Evolutionary conservation across 2,888 invertebrate species (phyloP), one percentile per base, ranked within the genome.

Genomic region (Schizaphis graminum): DNA sequence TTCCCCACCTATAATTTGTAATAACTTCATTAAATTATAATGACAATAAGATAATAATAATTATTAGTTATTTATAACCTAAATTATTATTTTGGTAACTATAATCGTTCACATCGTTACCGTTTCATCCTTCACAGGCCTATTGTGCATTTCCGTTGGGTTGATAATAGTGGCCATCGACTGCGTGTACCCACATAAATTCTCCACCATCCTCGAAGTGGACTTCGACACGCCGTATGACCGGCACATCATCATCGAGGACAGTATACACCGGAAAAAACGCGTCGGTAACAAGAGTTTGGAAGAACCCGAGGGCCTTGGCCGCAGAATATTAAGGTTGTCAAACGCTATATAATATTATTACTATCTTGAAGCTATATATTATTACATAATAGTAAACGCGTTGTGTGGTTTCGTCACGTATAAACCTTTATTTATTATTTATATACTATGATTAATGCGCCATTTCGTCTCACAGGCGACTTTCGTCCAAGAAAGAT

Each of bases 161-260:
- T 96, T 98, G 41, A 96, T 98, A 92, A 98, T 99, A 95, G 97
- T 98, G 21, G 97, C 98, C 26, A 96, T 99, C 95, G 98, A 98
- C 96, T 96, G 98, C 95, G 97, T 98, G 95, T 98, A 98, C 96
- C 98, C 98, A 11, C 98, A 99, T 96, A 97, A 97, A 95, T 99
- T 99, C 96, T 98, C 98, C 87, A 99, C 98, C 0, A 96, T 96
- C 90, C 96, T 98, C 94, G 98, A 98, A 96, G 98, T 99, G 88
- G 98, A 99, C 96, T 99, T 98, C 96, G 99, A 98, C 96, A 99
- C 99, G 35, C 99, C 99, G 0, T 99, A 98, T 95, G 98, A 98
- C 96, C 96, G 98, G 89, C 98, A 98, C 96, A 98, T 98, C 94
- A 98, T 98, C 94, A 97, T 98, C 95, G 98, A 98, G 95, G 98